Conservation (phyloP, 2,888 invertebrate species). For the Spatulosminthurus flaviceps region DNA sequence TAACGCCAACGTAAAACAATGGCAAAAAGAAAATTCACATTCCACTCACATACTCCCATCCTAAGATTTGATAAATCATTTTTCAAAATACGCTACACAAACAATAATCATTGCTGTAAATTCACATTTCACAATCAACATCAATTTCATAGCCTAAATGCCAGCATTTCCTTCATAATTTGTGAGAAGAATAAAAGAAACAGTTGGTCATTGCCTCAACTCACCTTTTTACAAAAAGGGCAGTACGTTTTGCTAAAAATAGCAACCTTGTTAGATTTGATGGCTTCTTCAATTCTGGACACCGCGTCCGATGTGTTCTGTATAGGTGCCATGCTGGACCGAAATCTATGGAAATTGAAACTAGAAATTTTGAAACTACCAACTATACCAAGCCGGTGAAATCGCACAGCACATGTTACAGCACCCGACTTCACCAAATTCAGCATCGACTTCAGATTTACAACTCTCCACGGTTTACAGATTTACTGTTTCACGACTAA, state of each 20-base stretch:
- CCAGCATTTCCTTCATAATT: no score
- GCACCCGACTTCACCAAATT: slow-evolving; percentile 20
- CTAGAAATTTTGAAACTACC: slow-evolving; percentile 15
- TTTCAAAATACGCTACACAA: no score
- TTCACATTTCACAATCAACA: no score
- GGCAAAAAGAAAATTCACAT: no score
- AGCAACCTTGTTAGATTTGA: slow-evolving; percentile 67
- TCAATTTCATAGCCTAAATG: no score
- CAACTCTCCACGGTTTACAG: neutral
- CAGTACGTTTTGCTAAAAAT: slow-evolving; percentile 70
- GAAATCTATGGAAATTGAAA: slow-evolving; percentile 26
- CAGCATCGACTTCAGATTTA: slow-evolving; percentile 19
- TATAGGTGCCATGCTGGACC: slow-evolving; percentile 40
- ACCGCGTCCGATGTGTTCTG: slow-evolving; percentile 39
- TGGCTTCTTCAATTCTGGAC: slow-evolving; percentile 63
- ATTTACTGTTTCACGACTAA: neutral
- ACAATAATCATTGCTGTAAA: no score
- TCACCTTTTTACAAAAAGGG: slow-evolving; percentile 69
- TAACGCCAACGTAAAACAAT: no score
- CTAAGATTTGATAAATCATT: no score
- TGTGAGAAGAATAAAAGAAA: no score
- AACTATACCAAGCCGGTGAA: neutral
- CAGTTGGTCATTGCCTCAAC: no score
- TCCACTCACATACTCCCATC: no score
- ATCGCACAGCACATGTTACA: slow-evolving; percentile 3